Base-by-base conservation (phyloP, 2,113 vertebrate species). In the Macquaria ambigua region DNA sequence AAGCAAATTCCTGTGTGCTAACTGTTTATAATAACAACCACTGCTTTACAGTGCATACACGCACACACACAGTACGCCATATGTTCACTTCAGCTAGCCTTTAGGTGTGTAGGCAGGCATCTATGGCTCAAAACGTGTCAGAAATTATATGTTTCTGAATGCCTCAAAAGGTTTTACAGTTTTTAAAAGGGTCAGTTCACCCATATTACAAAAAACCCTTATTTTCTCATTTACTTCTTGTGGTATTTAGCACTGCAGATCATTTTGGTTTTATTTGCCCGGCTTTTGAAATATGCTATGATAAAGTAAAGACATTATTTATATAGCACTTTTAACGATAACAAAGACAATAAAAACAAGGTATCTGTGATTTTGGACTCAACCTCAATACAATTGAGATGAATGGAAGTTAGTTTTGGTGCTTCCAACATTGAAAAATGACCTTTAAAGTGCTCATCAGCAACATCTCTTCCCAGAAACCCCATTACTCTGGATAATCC, bases 71-170 rank as follows among this genome's bases (percentile, higher is more conserved):
- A n/a, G 63, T 3, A 50, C 43, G 56, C 58, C 76, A 79, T 77
- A 46, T 77, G 34, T 78, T 63, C 66, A 64, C 62, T 25, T 48
- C 52, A 79, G 31, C 9, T 21, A 8, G 68, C 69, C 58, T 83
- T 23, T 21, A n/a, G 55, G 68, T 75, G 71, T 46, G 52, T 48
- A 28, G 21, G 37, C 46, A 46, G 48, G 28, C 21, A 63, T 1
- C 23, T 11, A 7, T 74, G 55, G 8, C n/a, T 72, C 3, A 43
- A 56, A 61, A 43, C 34, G 10, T 43, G 63, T 25, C 6, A 74
- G 21, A 74, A 56, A 37, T 37, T 1, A 25, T 21, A 41, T 72
- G 15, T 25, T 63, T 18, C n/a, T 34, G 16, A 48, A 41, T 15
- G 43, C 9, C 10, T 79, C 58, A 64, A 64, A 64, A 50, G 2